These are phyloP conservation scores for Sarcophaga carnaria DNA, from an alignment of 2,888 invertebrate species.

Conservation along the genomic window DNA sequence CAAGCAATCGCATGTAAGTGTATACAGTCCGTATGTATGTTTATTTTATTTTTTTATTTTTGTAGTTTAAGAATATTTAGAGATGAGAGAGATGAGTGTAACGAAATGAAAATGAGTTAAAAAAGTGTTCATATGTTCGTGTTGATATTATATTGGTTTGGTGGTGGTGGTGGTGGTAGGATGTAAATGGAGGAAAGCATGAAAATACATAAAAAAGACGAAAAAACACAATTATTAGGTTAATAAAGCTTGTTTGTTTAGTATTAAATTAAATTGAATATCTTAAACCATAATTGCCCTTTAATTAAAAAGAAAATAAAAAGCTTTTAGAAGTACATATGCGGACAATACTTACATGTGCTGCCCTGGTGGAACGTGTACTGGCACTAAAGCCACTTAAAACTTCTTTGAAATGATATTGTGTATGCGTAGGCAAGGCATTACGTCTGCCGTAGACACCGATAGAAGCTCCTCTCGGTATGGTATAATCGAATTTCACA, in stretches of 20 bases:
- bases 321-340: neutral
- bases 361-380: conserved; percentile 91
- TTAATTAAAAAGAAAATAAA: conserved; percentile 1
- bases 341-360: conserved; percentile 88
- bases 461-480: conserved; percentile 94
- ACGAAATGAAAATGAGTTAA: conserved; percentile 43
- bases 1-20: neutral
- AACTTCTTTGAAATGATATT: conserved; percentile 97
- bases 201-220: conserved; percentile 71
- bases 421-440: conserved; percentile 96
- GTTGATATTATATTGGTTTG: conserved; percentile 28
- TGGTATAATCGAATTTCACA: conserved; percentile 96
- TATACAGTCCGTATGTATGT: conserved; percentile 41
- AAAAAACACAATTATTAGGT: conserved; percentile 66
- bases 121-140: conserved; percentile 31
- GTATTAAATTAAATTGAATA: conserved; percentile 17
- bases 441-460: conserved; percentile 97
- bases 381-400: conserved; percentile 95
- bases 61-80: conserved; percentile 15
- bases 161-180: conserved; percentile 41
- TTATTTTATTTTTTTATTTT: conserved; percentile 4
- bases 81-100: conserved; percentile 54
- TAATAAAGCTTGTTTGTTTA: conserved; percentile 63
- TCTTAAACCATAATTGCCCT: conserved; percentile 15
- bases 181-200: conserved; percentile 66